Conservation (phyloP, 1,140 invertebrate species). For the Ceratina calcarata region DNA sequence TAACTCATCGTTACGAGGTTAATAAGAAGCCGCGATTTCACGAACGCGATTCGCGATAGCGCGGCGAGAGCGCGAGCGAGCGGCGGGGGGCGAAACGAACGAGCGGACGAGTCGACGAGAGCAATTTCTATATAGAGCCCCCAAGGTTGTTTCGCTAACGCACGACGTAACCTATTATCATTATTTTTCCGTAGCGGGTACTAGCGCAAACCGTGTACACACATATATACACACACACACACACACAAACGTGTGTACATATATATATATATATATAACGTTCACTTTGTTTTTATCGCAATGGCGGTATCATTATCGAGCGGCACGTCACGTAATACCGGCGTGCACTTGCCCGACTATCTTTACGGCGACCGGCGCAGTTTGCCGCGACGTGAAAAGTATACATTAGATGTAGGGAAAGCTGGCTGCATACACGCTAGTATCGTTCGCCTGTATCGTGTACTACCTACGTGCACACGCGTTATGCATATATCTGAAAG, state of each 20-base stretch:
- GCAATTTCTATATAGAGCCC: slow-evolving; percentile 22
- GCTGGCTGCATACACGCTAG: slow-evolving; percentile 28
- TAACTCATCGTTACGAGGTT: not conserved
- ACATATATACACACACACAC: slow-evolving; percentile 3
- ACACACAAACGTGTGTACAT: slow-evolving; percentile 23
- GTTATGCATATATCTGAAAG: slow-evolving; percentile 34
- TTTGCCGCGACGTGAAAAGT: slow-evolving; percentile 70
- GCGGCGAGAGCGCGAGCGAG: not conserved
- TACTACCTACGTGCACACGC: slow-evolving; percentile 12
- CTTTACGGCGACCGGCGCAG: slow-evolving; percentile 57
- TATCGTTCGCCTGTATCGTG: slow-evolving; percentile 31
- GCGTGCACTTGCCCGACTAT: slow-evolving; percentile 60
- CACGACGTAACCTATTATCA: slow-evolving; percentile 61
- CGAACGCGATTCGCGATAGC: slow-evolving; percentile 13
- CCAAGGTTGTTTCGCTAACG: slow-evolving; percentile 47
- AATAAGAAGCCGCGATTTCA: slow-evolving; percentile 12
- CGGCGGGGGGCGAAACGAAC: slow-evolving; percentile 23
- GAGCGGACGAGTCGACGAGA: slow-evolving; percentile 25
- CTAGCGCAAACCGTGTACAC: slow-evolving; percentile 5
- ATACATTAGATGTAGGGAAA: slow-evolving; percentile 66
- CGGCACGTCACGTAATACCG: slow-evolving; percentile 66
- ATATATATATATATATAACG: slow-evolving; percentile 31
- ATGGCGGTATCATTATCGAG: slow-evolving; percentile 63
- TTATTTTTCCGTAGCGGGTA: slow-evolving; percentile 55
- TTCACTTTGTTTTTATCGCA: slow-evolving; percentile 64